These are phyloP conservation scores for Scolopax mira DNA, from an alignment of 2,113 vertebrate genomes.

Conservation along the genomic window DNA sequence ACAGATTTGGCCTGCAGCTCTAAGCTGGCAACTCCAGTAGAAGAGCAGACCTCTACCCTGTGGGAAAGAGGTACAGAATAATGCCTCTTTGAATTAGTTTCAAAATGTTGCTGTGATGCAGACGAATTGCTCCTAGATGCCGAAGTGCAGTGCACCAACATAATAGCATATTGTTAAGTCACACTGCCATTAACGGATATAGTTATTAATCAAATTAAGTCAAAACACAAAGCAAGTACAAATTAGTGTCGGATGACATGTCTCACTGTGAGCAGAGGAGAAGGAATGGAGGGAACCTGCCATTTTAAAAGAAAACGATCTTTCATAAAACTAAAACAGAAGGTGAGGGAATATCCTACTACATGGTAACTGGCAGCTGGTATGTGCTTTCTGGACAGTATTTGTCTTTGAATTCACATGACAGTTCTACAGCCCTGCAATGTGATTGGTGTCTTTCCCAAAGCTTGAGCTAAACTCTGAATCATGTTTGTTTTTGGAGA, in stretches of 20 bases:
- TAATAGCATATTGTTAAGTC: slow-evolving; percentile 70
- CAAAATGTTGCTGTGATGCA: slow-evolving; percentile 67
- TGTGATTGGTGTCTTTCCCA: background rate
- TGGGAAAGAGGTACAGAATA: slow-evolving; percentile 69
- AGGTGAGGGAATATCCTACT: slow-evolving; percentile 5
- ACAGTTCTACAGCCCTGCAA: background rate
- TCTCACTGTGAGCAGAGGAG: background rate
- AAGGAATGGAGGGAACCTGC: slow-evolving; percentile 42
- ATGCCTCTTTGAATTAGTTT: slow-evolving; percentile 78
- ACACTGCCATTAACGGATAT: slow-evolving; percentile 46
- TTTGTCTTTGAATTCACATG: slow-evolving; percentile 27
- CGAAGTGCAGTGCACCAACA: slow-evolving; percentile 50
- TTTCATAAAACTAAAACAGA: slow-evolving; percentile 41
- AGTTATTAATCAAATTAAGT: slow-evolving; percentile 74
- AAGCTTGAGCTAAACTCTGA: background rate
- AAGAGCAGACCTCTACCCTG: slow-evolving; percentile 61
- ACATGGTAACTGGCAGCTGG: background rate
- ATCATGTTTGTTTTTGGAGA: background rate
- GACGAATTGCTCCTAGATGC: slow-evolving; percentile 67
- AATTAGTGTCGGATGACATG: slow-evolving; percentile 52
- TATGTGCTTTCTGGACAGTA: background rate
- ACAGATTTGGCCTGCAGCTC: slow-evolving; percentile 79
- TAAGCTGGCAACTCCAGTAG: slow-evolving; percentile 61
- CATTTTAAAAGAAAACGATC: slow-evolving; percentile 40
- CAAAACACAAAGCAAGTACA: slow-evolving; percentile 57